Evolutionary conservation across 2,797 vertebrate species (phyloP), one percentile per base, ranked within the genome.

Genomic region (Enteromius thamalakanensis): DNA sequence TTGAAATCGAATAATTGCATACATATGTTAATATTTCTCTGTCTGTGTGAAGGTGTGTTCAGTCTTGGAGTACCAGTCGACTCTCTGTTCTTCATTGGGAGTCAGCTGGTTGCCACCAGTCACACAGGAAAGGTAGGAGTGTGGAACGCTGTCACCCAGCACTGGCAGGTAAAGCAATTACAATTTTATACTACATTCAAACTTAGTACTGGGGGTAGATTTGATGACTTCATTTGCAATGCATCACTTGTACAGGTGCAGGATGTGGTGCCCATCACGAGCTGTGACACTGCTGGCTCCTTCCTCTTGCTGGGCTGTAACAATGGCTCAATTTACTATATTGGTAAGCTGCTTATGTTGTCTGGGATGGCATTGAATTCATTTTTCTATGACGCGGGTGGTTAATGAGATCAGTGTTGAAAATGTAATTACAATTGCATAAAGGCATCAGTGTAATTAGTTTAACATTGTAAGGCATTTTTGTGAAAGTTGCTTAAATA

Each of bases 91-190:
- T 99, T 99, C 84, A 99, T 99, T n/a, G 98, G 98, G 37, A 99
- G 96, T 93, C 98, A 99, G 94, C 65, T 99, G 90, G 97, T 99
- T 69, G 98, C 98, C 86, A 99, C 98, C 0, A 99, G 98, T 90
- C 98, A 99, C 53, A 99, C 98, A 0, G 98, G 98, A 85, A 99
- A 99, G 86, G 98, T 99, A 6, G 98, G 98, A n/a, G 98, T 99
- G 80, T 99, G 98, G 98, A 99, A 99, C 0, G 98, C 98, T 0
- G 98, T 99, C 91, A 99, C 98, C 37, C 98, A 99, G 88, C 98
- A 99, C 87, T 99, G 98, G 98, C 98, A 99, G 96, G 98, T 98
- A 82, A 40, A 85, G 51, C n/a, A 2, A 40, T 32, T 78, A 7
- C 76, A 14, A 32, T 32, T 32, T 32, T 32, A 42, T 45, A 29